Base-by-base conservation (phyloP, 2,888 invertebrate genomes). In the Elgonia sp. region DNA sequence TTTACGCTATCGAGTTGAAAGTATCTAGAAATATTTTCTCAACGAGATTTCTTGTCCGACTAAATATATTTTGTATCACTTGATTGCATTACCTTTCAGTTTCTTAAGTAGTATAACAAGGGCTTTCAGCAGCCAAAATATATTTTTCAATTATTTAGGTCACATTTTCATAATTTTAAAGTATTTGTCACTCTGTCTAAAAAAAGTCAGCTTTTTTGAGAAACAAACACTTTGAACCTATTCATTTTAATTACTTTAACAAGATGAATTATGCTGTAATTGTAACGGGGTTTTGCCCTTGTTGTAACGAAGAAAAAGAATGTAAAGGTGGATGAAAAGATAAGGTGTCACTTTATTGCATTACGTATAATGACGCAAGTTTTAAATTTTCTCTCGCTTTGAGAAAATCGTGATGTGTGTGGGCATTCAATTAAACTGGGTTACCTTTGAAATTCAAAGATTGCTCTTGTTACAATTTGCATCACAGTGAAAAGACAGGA, bases 361-460 rank as follows among this genome's bases (percentile, higher is more conserved):
- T 76, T 62, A 60, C 18, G 53, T 72, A 40, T 77, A 79, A 84
- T 79, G 72, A 72, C 63, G 67, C 39, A 80, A 80, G 79, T 76
- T 84, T 84, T 57, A 63, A 42, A 72, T 65, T 76, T 83, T 42
- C 40, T 39, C 62, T 39, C 55, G 5, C 77, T 77, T 79, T 79
- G 84, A 53, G 62, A 29, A 50, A 62, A 70, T 55, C 18, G 53
- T 20, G 63, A 80, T 46, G 40, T 65, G 65, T 77, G 80, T 80
- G 73, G 67, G 67, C 40, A 80, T 73, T 72, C 84, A 85, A 86
- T 86, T 86, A 69, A 75, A 75, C 85, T 62, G 39, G 63, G 62
- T 75, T 86, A 55, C 69, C 85, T 81, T 86, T 86, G 85, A 81
- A 70, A 86, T 86, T 80, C 85, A 81, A 81, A 75, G 79, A 81